Evolutionary conservation across 2,113 vertebrate species (phyloP), one percentile per base, ranked within the genome.

Genomic region (Pelobates fuscus): DNA sequence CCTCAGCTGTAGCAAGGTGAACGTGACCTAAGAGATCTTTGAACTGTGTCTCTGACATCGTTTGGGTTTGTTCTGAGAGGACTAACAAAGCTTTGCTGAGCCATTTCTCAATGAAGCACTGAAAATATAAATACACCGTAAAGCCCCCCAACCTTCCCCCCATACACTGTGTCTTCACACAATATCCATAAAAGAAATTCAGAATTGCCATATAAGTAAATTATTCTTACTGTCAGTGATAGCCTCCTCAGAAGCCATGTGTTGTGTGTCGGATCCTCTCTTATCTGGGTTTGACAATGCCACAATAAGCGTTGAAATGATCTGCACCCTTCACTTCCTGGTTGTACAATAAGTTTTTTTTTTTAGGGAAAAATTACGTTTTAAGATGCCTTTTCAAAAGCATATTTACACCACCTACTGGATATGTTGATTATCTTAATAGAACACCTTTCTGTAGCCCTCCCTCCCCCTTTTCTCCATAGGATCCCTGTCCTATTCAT

Each of bases 351-450:
- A 61, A 67, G 54, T 5, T 37, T 25, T 65, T 58, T 73, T 74
- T 57, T 71, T 12, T 3, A 67, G 27, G 52, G 58, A 55, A 76
- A 76, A 76, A 44, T 60, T 55, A 76, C 41, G 73, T 76, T 52
- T 61, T 29, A n/a, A 20, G n/a, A 65, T 24, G 32, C 8, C 32
- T 65, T 43, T 65, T 44, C 20, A 76, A 57, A 68, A 68, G 73
- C 37, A 61, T 68, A 76, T 76, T 76, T 49, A 76, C 73, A 76
- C 73, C 73, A 76, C 73, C 73, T 76, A 76, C 73, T 76, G 73
- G 73, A 68, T 68, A 61, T 61, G 73, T 37, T 60, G 55, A 60
- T 68, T 76, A 68, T 68, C 20, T 61, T 29, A 68, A 49, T 61
- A 26, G 59, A 32, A 68, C 72, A 76, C 72, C 72, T 68, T 55